Percentiles rank a stretch among this genome's conserved stretches.
Evolutionary conservation across 2,797 vertebrate genomes (phyloP).

Genomic region (Enteromius viviparus): DNA sequence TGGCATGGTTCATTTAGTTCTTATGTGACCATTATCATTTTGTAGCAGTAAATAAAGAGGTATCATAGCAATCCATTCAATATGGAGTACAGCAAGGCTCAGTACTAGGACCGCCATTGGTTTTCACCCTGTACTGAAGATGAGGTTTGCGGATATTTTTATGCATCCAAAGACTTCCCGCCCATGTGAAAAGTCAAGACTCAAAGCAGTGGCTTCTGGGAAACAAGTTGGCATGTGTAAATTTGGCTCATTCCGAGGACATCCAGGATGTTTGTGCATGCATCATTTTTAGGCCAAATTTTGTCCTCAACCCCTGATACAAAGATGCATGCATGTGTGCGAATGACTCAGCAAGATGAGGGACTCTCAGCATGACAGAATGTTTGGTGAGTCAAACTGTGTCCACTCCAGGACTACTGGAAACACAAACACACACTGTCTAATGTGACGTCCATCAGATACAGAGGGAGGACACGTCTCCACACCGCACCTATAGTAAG

Average conservation of each 20-base stretch:
- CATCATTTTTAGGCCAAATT: slow-evolving; percentile 11
- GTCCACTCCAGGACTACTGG: slow-evolving; percentile 40
- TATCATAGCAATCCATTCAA: not conserved
- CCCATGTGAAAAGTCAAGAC: not conserved
- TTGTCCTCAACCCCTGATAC: slow-evolving; percentile 5
- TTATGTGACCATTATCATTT: not conserved
- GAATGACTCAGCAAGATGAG: slow-evolving; percentile 60
- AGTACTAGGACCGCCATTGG: not conserved
- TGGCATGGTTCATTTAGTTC: not conserved
- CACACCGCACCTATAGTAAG: slow-evolving; percentile 20
- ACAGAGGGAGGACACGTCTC: slow-evolving; percentile 27
- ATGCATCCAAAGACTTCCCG: not conserved
- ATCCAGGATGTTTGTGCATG: not conserved
- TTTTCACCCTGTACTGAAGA: not conserved
- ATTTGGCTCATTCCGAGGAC: not conserved
- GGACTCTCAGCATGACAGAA: slow-evolving; percentile 53
- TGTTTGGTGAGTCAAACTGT: slow-evolving; percentile 53
- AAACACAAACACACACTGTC: slow-evolving; percentile 27
- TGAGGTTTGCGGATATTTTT: not conserved
- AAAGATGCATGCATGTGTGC: slow-evolving; percentile 22
- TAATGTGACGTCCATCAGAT: slow-evolving; percentile 26
- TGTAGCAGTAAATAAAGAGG: not conserved
- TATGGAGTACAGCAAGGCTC: not conserved
- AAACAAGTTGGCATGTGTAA: not conserved
- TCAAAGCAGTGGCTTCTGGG: not conserved